Base-by-base conservation (phyloP, 2,888 invertebrate species). In the Drosophila barbarae region DNA sequence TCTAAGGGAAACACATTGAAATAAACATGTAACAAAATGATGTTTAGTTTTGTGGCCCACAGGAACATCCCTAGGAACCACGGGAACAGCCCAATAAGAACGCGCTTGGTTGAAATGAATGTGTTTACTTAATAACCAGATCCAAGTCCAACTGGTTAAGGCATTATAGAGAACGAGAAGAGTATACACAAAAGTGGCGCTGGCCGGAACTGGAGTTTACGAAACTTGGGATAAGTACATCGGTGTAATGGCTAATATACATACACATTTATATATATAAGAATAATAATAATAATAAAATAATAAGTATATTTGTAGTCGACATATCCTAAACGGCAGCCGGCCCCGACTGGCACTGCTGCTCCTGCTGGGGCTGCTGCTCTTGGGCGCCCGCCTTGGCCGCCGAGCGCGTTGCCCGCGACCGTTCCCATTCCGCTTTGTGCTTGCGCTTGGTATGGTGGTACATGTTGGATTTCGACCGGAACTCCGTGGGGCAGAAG, bases 381-480 rank as follows among this genome's bases (percentile, higher is more conserved):
- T 73, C 71, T 7, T 51, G 50, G 32, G 18, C 49, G 13, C 46
- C 26, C 38, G 46, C 54, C 44, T 78, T 76, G 41, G 73, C 76
- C 15, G 79, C 77, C 30, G 71, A 81, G 8, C 87, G 80, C 7
- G 73, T 82, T 47, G 84, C 75, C 36, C 86, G 77, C 7, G 87
- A 86, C 3, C 71, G 72, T 50, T 85, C 77, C 87, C 87, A 87
- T 61, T 87, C 86, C 5, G 76, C 57, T 49, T 84, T 83, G 61
- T 87, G 87, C 58, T 84, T 80, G 36, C 87, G 86, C 61, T 87
- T 87, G 26, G 87, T 84, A 51, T 87, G 87, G 47, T 85, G 87
- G 65, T 87, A 87, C 87, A 87, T 87, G 68, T 87, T 87, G n/a
- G 87, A 86, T 46, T 81, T 87, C 18, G 87, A 87, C 21, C 87